Conservation (phyloP, 2,888 invertebrate genomes). For the Stenichneumon culpator region DNA sequence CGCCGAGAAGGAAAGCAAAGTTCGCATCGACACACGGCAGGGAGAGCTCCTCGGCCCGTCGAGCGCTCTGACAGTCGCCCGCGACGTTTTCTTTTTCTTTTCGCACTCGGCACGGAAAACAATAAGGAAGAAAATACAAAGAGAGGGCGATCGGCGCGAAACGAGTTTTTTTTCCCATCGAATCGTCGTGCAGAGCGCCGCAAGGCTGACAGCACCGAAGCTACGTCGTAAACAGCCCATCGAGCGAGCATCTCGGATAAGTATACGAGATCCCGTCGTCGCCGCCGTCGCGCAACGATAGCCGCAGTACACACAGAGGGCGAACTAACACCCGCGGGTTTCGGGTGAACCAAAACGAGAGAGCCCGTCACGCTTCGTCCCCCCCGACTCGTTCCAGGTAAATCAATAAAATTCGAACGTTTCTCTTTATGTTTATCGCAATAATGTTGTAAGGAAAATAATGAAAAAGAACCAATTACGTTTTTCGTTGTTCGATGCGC, state of each 20-base stretch:
- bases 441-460: not conserved
- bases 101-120: not conserved
- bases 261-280: not conserved
- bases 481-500: not conserved
- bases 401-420: conserved; percentile 72
- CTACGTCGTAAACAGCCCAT: not conserved
- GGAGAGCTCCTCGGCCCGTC: no score
- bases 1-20: not conserved
- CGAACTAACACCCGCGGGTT: conserved; percentile 40
- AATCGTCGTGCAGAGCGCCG: not conserved
- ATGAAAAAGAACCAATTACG: not conserved
- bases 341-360: conserved; percentile 45
- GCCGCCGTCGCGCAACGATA: conserved; percentile 7
- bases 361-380: conserved; percentile 58
- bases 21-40: not conserved
- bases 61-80: not conserved
- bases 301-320: conserved; percentile 18
- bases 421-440: not conserved
- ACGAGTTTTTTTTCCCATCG: not conserved
- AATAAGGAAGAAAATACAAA: not conserved
- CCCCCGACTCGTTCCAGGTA: conserved; percentile 78
- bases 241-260: not conserved
- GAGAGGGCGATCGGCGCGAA: not conserved
- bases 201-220: not conserved
- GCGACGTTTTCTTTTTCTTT: not conserved